Conservation (phyloP, 1,140 invertebrate species). For the Drosophila novamexicana region DNA sequence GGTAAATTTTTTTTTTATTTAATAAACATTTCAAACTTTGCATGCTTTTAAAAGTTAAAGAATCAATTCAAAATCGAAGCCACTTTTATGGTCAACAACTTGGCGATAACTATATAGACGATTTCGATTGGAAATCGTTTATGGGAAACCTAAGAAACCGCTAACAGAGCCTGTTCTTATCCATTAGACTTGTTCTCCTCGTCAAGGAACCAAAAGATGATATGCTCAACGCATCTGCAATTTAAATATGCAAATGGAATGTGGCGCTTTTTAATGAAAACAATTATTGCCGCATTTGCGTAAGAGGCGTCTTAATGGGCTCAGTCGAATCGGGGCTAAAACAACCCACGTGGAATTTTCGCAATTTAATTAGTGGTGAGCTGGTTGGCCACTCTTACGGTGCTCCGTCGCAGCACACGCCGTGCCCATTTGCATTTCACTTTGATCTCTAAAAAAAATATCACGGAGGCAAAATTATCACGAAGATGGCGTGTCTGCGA, state of each 20-base stretch:
- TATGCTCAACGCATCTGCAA: slow-evolving; percentile 13
- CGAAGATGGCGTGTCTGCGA: slow-evolving; percentile 31
- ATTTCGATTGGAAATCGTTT: too few relatives aligned
- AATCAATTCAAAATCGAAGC: too few relatives aligned
- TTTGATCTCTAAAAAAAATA: slow-evolving; percentile 60
- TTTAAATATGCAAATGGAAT: slow-evolving; percentile 68
- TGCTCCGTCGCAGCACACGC: slow-evolving; percentile 27
- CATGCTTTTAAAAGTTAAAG: too few relatives aligned
- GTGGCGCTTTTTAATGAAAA: slow-evolving; percentile 61
- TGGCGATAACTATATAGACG: too few relatives aligned
- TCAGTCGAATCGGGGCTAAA: slow-evolving; percentile 5
- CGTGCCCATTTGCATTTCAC: slow-evolving; percentile 66
- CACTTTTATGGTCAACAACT: too few relatives aligned
- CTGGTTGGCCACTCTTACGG: slow-evolving; percentile 34
- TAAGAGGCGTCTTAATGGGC: slow-evolving; percentile 73
- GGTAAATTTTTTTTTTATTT: too few relatives aligned
- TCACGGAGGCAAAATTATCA: slow-evolving; percentile 21
- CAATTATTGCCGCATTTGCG: slow-evolving; percentile 76
- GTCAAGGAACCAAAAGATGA: background rate
- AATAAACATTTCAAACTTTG: too few relatives aligned
- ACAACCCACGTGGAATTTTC: slow-evolving; percentile 41
- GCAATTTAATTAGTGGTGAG: slow-evolving; percentile 76
- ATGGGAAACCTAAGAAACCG: too few relatives aligned
- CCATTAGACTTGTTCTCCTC: too few relatives aligned
- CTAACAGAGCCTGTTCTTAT: too few relatives aligned